These are phyloP conservation scores for Lottia gigantea DNA, from an alignment of 2,888 invertebrate genomes.

Conservation along the genomic window DNA sequence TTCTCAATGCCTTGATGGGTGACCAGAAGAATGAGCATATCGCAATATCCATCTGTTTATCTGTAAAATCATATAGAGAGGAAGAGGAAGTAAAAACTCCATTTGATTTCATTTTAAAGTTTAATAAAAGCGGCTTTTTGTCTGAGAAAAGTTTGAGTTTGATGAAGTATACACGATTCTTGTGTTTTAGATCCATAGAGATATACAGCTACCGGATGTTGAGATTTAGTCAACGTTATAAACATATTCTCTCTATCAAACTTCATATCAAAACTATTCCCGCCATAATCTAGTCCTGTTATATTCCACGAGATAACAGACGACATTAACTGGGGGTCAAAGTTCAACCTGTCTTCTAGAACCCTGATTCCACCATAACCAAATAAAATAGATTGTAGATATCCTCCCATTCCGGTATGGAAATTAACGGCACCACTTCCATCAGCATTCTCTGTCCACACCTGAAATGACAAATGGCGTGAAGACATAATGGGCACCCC, in stretches of 20 bases:
- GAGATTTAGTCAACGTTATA: constrained; percentile 21
- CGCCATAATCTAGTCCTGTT: constrained; percentile 60
- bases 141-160: background rate
- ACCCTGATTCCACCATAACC: constrained; percentile 69
- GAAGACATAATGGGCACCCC: too few relatives aligned
- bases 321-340: constrained; percentile 55
- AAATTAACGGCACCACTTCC: constrained; percentile 68
- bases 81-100: too few relatives aligned
- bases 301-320: constrained; percentile 50
- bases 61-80: too few relatives aligned
- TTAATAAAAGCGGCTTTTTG: constrained; percentile 12
- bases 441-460: constrained; percentile 67
- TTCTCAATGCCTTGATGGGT: too few relatives aligned
- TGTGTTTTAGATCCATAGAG: background rate
- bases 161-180: background rate
- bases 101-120: too few relatives aligned
- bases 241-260: constrained; percentile 29
- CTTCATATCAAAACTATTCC: constrained; percentile 51
- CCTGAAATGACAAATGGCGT: constrained; percentile 43
- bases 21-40: too few relatives aligned
- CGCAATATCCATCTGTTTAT: too few relatives aligned
- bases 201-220: background rate
- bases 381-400: constrained; percentile 67
- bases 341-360: constrained; percentile 38
- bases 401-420: constrained; percentile 70